Evolutionary conservation across 2,888 invertebrate genomes (phyloP).

Genomic region (Bunonema sp.): DNA sequence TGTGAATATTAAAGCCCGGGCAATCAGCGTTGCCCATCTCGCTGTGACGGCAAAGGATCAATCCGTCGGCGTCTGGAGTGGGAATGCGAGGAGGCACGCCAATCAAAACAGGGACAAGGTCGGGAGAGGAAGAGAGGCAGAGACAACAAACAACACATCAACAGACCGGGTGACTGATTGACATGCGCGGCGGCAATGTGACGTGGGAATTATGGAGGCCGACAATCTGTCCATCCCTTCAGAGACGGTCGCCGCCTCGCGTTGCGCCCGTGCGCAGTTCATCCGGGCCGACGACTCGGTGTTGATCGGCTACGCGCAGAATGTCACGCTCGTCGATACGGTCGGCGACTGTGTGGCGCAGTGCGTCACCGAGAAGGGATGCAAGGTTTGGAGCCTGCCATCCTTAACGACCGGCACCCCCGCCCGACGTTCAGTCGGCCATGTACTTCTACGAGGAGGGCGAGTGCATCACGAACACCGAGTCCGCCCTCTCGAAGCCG

Average conservation of each 20-base stretch:
- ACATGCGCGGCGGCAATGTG: too few species aligned
- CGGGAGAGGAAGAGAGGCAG: too few species aligned
- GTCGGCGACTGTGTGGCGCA: slow-evolving; percentile 32
- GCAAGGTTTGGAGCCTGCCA: slow-evolving; percentile 17
- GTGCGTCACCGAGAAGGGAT: slow-evolving; percentile 28
- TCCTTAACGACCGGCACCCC: neutral
- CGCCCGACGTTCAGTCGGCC: slow-evolving; percentile 26
- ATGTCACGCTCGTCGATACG: slow-evolving; percentile 20
- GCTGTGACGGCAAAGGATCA: too few species aligned
- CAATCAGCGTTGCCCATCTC: too few species aligned
- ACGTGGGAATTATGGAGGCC: too few species aligned
- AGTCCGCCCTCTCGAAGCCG: slow-evolving; percentile 26
- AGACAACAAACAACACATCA: too few species aligned
- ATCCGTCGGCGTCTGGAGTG: too few species aligned
- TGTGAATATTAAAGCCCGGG: too few species aligned
- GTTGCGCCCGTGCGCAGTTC: slow-evolving; percentile 29
- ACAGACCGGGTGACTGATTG: too few species aligned
- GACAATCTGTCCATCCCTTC: too few species aligned
- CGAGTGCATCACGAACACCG: slow-evolving; percentile 42
- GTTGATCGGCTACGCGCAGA: slow-evolving; percentile 33
- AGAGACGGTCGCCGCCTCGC: slow-evolving; percentile 13
- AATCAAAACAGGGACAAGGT: too few species aligned
- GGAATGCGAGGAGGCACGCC: too few species aligned
- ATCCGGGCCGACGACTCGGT: slow-evolving; percentile 36
- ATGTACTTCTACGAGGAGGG: slow-evolving; percentile 44